Evolutionary conservation across 1,140 invertebrate species (phyloP), one percentile per base, ranked within the genome.

Genomic region (Charaxes varanes): DNA sequence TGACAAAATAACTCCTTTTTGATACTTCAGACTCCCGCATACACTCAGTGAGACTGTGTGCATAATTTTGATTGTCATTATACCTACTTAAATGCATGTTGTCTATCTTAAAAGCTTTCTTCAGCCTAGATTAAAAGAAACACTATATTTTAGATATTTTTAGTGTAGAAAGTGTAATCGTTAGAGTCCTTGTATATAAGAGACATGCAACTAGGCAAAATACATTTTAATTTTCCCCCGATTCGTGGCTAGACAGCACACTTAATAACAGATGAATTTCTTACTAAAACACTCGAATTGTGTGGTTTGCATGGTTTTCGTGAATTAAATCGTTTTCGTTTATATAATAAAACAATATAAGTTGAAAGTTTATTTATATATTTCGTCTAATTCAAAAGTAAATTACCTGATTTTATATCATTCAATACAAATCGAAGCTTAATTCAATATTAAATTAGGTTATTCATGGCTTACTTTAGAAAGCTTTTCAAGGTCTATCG

Each of bases 1-100:
- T 60, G 62, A 56, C 54, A 61, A 58, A n/a, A n/a, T n/a, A n/a
- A n/a, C n/a, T n/a, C n/a, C n/a, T 11, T 46, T 47, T 34, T 23
- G n/a, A 11, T 26, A 11, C 26, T 35, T 22, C 14, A 10, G 51
- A 50, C 48, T 23, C 57, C 26, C 48, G 46, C 45, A 56, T 41
- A 49, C 23, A 41, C 30, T 14, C 5, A 35, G 18, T 14, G 15
- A 17, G 6, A 31, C 10, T 28, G 11, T 53, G 41, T 56, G 48
- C 43, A 41, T 36, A 54, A 16, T 50, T 60, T 50, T 40, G 48
- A 35, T 24, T 31, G 49, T 36, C 38, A 24, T 42, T 34, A 33
- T 40, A 10, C 23, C 18, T 41, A 49, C 34, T 10, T 44, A 22
- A 21, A 28, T 68, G 64, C 64, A 68, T 68, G 64, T 42, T 23